phyloP scores from a whole-genome alignment of 2,888 invertebrate genomes.

The Stenotaenia linearis region DNA sequence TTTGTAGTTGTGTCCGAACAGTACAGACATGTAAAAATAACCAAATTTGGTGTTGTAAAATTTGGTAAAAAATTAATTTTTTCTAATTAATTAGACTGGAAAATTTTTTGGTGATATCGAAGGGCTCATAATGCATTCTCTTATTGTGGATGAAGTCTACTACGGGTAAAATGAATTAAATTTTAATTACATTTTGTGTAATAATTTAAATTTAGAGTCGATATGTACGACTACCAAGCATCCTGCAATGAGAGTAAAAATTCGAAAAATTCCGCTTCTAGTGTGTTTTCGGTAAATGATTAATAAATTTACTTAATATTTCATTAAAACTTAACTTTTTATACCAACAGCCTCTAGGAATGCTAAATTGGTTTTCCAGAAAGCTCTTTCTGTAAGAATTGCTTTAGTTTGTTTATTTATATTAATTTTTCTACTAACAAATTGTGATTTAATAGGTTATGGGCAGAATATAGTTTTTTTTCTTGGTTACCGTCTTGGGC shows the following conservation, averaged over 20 bases:
- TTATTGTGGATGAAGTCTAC: constrained; percentile 84
- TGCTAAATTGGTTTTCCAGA: background rate
- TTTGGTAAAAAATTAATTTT: background rate
- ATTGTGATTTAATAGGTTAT: background rate
- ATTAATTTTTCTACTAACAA: background rate
- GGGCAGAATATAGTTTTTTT: background rate
- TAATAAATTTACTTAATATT: too few species aligned
- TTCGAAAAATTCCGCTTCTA: background rate
- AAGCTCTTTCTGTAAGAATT: background rate
- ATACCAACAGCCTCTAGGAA: background rate
- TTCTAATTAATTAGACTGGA: constrained; percentile 56
- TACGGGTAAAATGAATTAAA: constrained; percentile 48
- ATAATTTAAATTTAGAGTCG: constrained; percentile 56
- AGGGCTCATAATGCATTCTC: constrained; percentile 83
- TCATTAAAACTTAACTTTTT: too few species aligned
- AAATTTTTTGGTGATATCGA: constrained; percentile 91
- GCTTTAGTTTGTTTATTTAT: too few species aligned
- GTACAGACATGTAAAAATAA: constrained; percentile 56
- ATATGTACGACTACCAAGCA: constrained; percentile 83
- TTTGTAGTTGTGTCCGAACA: constrained; percentile 87
- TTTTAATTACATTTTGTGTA: too few species aligned
- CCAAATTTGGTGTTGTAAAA: background rate
- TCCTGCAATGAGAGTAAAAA: constrained; percentile 62
- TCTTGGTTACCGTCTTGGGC: background rate
- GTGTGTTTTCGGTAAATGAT: background rate